Evolutionary conservation across 2,888 invertebrate species (phyloP).

Genomic region (Bellardia pandia): DNA sequence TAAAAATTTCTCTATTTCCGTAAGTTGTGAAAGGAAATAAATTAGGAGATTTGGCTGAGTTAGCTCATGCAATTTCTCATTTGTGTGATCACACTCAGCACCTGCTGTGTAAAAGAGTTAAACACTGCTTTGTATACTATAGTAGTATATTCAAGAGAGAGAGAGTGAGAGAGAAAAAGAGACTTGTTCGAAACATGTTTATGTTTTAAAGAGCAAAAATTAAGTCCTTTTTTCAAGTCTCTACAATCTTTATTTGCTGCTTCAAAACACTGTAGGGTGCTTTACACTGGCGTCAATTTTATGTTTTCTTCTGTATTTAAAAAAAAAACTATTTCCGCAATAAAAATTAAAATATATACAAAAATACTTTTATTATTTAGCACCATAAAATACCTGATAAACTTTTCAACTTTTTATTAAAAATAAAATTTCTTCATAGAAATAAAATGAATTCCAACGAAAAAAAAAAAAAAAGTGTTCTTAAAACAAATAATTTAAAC

Average conservation of each 20-base stretch:
- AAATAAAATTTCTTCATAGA: constrained; percentile 20
- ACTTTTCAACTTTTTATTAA: constrained; percentile 48
- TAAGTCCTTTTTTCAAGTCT: too few species aligned
- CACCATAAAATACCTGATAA: constrained; percentile 41
- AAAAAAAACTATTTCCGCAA: constrained; percentile 48
- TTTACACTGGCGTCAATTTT: constrained; percentile 10
- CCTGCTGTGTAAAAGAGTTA: too few species aligned
- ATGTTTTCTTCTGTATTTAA: background rate
- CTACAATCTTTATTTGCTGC: background rate
- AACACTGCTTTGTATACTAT: too few species aligned
- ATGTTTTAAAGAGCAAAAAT: too few species aligned
- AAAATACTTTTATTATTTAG: background rate
- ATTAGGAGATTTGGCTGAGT: too few species aligned
- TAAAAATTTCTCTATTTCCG: too few species aligned
- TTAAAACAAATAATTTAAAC: background rate
- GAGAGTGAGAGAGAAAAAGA: too few species aligned
- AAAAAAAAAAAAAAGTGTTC: background rate
- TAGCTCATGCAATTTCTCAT: too few species aligned
- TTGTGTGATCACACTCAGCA: too few species aligned
- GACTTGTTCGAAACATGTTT: too few species aligned
- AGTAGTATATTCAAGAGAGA: too few species aligned
- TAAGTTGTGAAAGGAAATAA: too few species aligned
- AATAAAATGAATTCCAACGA: constrained; percentile 9
- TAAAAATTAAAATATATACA: constrained; percentile 11
- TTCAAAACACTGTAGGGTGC: background rate